Base-by-base conservation (phyloP, 2,797 vertebrate genomes). In the Falco peregrinus region DNA sequence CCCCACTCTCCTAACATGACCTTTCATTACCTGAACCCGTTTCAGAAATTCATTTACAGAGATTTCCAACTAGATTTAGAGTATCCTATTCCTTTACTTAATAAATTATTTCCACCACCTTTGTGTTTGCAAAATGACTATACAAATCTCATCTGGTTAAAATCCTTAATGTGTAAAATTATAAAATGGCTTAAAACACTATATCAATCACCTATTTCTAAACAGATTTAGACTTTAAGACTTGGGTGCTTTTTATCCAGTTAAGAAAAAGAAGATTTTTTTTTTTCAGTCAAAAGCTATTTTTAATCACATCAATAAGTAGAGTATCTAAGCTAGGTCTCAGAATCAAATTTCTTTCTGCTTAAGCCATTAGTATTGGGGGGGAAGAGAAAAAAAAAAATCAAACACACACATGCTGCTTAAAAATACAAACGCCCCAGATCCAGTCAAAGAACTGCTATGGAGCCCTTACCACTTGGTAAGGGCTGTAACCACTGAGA, bases 191-290 rank as follows among this genome's bases (percentile, higher is more conserved):
- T 85, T 79, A 37, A 31, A 13, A 18, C 28, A 33, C 12, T 28
- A 3, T 16, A 43, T 15, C 11, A 28, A 43, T 15, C 11, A 28
- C 11, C 5, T 53, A 2, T 26, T 8, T 28, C 33, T 75, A 75
- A 89, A 84, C 5, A 21, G 12, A 65, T 33, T 26, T 48, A 24
- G 14, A 21, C 5, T 74, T 82, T 11, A 37, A 63, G 51, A 43
- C 6, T 0, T 0, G 5, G 1, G 6, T 45, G 4, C 4, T 68
- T 93, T 90, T 37, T 26, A 43, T 20, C 15, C 22, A 31, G 4
- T 63, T 80, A 59, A 43, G 39, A 59, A 86, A 76, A 74, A 13
- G 2, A 33, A 39, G 4, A 9, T 24, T 5, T 10, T 73, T 73
- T 73, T 73, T 69, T 75, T 82, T 31, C 9, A 43, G 6, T 39